phyloP scores from a whole-genome alignment of 2,113 vertebrate genomes.

The Campylomormyrus numenius region DNA sequence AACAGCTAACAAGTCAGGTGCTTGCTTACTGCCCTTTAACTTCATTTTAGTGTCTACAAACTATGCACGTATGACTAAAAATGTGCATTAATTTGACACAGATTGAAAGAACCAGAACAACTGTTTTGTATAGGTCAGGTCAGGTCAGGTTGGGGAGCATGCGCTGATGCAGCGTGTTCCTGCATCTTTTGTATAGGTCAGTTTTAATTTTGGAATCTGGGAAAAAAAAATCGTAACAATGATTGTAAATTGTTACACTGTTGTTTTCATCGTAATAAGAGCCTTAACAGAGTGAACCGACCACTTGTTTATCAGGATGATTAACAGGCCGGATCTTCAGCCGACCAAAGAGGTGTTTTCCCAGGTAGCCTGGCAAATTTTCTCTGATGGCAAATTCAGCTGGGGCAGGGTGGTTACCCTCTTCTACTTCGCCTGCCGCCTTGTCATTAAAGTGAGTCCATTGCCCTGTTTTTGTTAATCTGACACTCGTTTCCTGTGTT shows the following conservation, averaged over 20 bases:
- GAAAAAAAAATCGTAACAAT: background rate
- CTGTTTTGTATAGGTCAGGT: background rate
- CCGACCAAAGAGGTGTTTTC: conserved; percentile 70
- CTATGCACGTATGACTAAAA: too few relatives aligned
- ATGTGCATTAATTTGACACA: background rate
- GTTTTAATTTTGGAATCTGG: background rate
- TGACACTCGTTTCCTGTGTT: background rate
- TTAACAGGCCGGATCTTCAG: conserved; percentile 59
- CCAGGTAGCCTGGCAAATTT: conserved; percentile 74
- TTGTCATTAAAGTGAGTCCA: conserved; percentile 65
- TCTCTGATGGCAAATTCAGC: conserved; percentile 81
- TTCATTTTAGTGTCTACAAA: background rate
- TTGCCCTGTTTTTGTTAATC: background rate
- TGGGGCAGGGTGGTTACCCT: conserved; percentile 85
- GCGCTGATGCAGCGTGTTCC: too few relatives aligned
- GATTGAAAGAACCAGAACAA: background rate
- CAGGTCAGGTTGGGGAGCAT: too few relatives aligned
- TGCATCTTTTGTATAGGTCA: background rate
- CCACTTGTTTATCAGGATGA: conserved; percentile 61
- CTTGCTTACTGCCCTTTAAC: background rate
- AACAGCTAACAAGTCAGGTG: background rate
- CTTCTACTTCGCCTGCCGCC: conserved; percentile 84
- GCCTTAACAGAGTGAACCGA: background rate
- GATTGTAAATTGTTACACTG: background rate
- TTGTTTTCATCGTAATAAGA: background rate